Evolutionary conservation across 2,888 invertebrate genomes (phyloP).

Genomic region (Pristionchus entomophagus): DNA sequence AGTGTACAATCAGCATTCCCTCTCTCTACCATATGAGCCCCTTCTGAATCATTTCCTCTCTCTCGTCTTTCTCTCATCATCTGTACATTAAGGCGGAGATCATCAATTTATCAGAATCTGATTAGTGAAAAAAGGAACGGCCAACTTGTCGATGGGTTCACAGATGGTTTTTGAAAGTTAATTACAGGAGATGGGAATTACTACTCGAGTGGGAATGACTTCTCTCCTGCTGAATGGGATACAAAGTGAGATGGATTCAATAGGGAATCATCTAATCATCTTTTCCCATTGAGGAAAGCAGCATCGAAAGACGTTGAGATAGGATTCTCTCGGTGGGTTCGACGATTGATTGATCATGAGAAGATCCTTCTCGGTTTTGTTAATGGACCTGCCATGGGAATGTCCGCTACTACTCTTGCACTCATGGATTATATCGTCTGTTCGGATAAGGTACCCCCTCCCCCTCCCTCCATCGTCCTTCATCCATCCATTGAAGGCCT

Average conservation of each 20-base stretch:
- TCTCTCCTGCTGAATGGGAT: conserved; percentile 44
- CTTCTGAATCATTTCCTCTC: no score
- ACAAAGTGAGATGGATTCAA: background rate
- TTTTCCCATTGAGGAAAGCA: background rate
- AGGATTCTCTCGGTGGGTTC: conserved; percentile 10
- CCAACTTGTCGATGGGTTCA: no score
- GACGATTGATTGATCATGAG: conserved; percentile 43
- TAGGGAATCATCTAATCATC: background rate
- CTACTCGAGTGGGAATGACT: conserved; percentile 46
- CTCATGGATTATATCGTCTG: conserved; percentile 35
- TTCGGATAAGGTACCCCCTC: conserved; percentile 35
- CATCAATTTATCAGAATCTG: no score
- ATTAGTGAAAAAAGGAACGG: no score
- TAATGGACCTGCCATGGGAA: conserved; percentile 44
- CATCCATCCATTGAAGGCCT: conserved; percentile 40
- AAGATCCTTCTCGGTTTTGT: conserved; percentile 33
- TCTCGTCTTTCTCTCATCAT: no score
- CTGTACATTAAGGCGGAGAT: no score
- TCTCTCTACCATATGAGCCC: no score
- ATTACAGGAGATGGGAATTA: conserved; percentile 44
- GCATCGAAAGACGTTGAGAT: conserved; percentile 44
- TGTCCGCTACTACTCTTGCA: conserved; percentile 37
- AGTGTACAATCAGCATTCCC: no score
- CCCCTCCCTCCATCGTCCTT: conserved; percentile 22
- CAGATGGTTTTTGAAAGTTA: no score